phyloP scores from a whole-genome alignment of 2,113 vertebrate species.

The Ramphastos sulfuratus region DNA sequence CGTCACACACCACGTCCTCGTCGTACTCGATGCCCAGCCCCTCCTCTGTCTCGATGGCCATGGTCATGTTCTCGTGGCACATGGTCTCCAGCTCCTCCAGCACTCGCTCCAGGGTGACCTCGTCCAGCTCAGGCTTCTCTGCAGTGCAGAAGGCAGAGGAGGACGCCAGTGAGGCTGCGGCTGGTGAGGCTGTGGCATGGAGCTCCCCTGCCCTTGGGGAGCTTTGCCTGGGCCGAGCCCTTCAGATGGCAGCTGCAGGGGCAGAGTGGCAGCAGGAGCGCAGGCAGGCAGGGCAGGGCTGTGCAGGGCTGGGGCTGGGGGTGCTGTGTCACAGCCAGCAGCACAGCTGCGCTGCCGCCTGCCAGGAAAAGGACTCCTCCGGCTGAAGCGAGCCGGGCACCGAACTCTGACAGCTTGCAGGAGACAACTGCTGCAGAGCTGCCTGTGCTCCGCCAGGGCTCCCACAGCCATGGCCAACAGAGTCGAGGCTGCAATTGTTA shows the following conservation, averaged over 20 bases:
- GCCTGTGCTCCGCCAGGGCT: slow-evolving; percentile 19
- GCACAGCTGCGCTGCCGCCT: slow-evolving; percentile 56
- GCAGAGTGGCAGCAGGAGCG: not conserved
- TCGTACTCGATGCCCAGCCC: slow-evolving; percentile 97
- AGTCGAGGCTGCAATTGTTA: slow-evolving; percentile 23
- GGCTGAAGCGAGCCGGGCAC: slow-evolving; percentile 55
- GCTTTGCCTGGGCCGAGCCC: not conserved
- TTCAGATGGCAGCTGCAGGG: not conserved
- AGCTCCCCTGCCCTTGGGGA: not conserved
- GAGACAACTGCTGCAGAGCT: slow-evolving; percentile 45
- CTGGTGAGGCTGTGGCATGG: not conserved
- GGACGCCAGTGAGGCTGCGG: accelerated
- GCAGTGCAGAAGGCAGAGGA: slow-evolving; percentile 5
- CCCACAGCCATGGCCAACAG: slow-evolving; percentile 18
- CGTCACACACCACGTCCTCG: slow-evolving; percentile 96
- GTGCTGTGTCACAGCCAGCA: slow-evolving; percentile 18
- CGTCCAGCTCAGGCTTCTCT: slow-evolving; percentile 90
- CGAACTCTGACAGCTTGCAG: slow-evolving; percentile 57
- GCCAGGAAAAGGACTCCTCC: slow-evolving; percentile 32
- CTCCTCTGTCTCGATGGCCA: slow-evolving; percentile 93
- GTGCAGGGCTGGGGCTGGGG: not conserved
- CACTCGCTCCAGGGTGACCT: slow-evolving; percentile 91
- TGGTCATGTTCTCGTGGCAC: slow-evolving; percentile 92
- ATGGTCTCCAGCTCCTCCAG: slow-evolving; percentile 90
- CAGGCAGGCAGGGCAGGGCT: not conserved